Conservation (phyloP, 2,797 vertebrate species). For the Pteropus rufus region DNA sequence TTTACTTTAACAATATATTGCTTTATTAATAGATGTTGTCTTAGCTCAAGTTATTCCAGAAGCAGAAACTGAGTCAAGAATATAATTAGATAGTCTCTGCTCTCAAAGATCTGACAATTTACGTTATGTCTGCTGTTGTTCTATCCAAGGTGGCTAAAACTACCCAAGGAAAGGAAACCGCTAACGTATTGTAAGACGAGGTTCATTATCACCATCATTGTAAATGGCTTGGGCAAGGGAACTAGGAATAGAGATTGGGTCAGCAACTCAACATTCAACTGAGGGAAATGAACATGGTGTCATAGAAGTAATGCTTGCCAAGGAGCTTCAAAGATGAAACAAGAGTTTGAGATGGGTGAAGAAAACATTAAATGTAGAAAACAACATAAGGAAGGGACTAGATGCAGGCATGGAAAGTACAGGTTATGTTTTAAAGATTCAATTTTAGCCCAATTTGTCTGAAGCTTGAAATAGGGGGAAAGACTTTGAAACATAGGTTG, state of each 20-base stretch:
- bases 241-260: not conserved
- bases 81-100: not conserved
- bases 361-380: not conserved
- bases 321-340: not conserved
- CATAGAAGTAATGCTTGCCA: not conserved
- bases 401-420: not conserved
- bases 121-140: not conserved
- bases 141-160: not conserved
- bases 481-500: not conserved
- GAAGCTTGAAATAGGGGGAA: not conserved
- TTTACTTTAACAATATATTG: too few relatives aligned
- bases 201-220: not conserved
- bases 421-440: not conserved
- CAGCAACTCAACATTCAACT: not conserved
- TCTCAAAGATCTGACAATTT: not conserved
- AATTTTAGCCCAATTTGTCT: not conserved
- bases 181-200: not conserved
- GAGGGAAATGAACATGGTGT: not conserved
- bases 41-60: too few relatives aligned
- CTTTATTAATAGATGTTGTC: too few relatives aligned
- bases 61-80: too few relatives aligned
- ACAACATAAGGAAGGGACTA: not conserved
- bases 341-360: not conserved
- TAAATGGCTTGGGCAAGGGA: not conserved
- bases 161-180: not conserved